These are phyloP conservation scores for Trachelus iudaicus DNA, from an alignment of 2,888 invertebrate species.

Conservation along the genomic window DNA sequence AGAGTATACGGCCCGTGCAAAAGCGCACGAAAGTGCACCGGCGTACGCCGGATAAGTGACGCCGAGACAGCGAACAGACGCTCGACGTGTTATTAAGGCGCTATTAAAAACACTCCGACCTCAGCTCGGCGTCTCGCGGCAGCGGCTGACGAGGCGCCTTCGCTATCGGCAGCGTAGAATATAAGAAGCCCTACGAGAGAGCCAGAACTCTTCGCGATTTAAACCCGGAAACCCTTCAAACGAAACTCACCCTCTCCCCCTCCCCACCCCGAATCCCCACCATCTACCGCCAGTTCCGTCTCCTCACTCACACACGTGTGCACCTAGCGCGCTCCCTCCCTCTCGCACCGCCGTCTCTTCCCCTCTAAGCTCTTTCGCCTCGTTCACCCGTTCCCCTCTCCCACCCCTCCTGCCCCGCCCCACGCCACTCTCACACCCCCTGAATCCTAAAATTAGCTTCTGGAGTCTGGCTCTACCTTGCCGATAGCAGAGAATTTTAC, in stretches of 20 bases:
- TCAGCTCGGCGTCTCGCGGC: too few relatives aligned
- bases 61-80: conserved; percentile 20
- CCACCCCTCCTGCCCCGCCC: neutral
- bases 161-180: too few relatives aligned
- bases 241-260: neutral
- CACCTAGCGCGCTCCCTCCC: neutral
- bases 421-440: too few relatives aligned
- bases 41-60: neutral
- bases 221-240: too few relatives aligned
- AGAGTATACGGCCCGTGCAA: neutral
- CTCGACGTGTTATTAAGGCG: conserved; percentile 25
- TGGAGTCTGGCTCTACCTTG: too few relatives aligned
- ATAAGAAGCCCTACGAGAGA: too few relatives aligned
- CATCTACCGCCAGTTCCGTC: neutral
- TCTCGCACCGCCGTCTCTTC: neutral
- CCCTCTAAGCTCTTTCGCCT: neutral
- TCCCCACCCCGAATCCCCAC: too few relatives aligned
- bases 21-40: neutral
- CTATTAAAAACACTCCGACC: conserved; percentile 24
- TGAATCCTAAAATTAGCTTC: too few relatives aligned
- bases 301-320: conserved; percentile 4
- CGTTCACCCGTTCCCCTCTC: neutral
- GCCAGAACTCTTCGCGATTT: too few relatives aligned
- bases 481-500: too few relatives aligned
- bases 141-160: too few relatives aligned